Conservation (phyloP, 2,113 vertebrate genomes). For the Osmerus eperlanus region DNA sequence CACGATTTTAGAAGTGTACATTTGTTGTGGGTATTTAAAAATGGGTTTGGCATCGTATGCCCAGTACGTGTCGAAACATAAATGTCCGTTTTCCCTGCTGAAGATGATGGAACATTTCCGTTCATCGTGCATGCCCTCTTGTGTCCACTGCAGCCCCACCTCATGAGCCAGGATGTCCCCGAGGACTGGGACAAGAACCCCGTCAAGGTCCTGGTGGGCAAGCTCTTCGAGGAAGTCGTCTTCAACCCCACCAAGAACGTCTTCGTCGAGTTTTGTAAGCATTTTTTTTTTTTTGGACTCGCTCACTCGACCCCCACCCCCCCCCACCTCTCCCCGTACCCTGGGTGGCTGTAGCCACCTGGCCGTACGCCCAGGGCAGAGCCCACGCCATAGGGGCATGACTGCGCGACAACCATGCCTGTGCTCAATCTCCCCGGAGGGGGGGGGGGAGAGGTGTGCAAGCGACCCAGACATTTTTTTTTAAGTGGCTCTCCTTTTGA, state of each 20-base stretch:
- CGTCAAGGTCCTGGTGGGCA: conserved; percentile 90
- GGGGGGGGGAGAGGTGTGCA: background rate
- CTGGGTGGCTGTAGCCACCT: no score
- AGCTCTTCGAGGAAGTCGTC: conserved; percentile 93
- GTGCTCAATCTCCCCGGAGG: background rate
- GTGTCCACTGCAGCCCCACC: conserved; percentile 78
- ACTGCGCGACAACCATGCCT: no score
- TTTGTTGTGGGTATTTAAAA: no score
- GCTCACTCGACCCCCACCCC: background rate
- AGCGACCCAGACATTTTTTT: conserved; percentile 2
- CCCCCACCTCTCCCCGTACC: background rate
- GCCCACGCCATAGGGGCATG: no score
- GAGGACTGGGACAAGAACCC: conserved; percentile 94
- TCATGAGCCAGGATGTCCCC: conserved; percentile 97
- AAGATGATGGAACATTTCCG: background rate
- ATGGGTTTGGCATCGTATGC: no score
- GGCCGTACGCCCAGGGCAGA: background rate
- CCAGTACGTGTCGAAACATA: no score
- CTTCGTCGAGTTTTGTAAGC: conserved; percentile 97
- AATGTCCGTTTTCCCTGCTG: no score
- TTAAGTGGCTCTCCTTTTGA: conserved; percentile 7
- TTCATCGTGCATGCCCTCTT: background rate
- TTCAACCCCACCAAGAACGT: conserved; percentile 89
- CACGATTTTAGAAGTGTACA: no score
- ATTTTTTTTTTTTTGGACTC: background rate